Base-by-base conservation (phyloP, 2,888 invertebrate species). In the Epicampocera succincta region DNA sequence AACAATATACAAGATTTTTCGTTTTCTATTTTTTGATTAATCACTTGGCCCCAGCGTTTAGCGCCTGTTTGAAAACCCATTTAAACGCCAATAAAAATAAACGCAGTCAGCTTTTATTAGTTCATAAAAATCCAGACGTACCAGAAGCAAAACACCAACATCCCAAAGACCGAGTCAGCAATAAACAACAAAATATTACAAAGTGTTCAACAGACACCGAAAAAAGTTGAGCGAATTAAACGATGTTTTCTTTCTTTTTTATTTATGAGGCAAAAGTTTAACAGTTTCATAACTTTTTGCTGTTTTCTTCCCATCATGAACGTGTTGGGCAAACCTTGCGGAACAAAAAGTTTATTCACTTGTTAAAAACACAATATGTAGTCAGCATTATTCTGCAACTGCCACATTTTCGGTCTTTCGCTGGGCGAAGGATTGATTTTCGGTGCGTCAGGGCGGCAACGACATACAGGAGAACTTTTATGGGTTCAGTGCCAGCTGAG, bases 51-150 rank as follows among this genome's bases (percentile, higher is more conserved):
- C 46, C 15, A 75, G 75, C 71, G 56, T 82, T 78, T 75, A 78
- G 71, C 82, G 71, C 71, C 82, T 78, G 74, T 82, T 82, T 78
- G 82, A 72, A 82, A 82, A 74, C 40, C 74, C 82, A 82, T 82
- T 82, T 78, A 75, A 74, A 78, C 61, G 66, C 60, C 78, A 82
- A 82, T 82, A 82, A 82, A 78, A 82, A 78, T 74, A 78, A 78
- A 78, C 61, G 78, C 46, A 71, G 77, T 82, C 78, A 82, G 66
- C 66, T 82, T 78, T 82, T 82, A 82, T 82, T 74, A 72, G 74
- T 82, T 78, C 74, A 75, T 82, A 78, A 78, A 81, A 79, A 66
- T 68, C 46, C 42, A 65, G 63, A 82, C 58, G 33, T 4, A 56
- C 58, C 17, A 50, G 54, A 42, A 56, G n/a, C 15, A 63, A 11